Conservation (phyloP, 2,888 invertebrate genomes). For the Osmoderma eremita region DNA sequence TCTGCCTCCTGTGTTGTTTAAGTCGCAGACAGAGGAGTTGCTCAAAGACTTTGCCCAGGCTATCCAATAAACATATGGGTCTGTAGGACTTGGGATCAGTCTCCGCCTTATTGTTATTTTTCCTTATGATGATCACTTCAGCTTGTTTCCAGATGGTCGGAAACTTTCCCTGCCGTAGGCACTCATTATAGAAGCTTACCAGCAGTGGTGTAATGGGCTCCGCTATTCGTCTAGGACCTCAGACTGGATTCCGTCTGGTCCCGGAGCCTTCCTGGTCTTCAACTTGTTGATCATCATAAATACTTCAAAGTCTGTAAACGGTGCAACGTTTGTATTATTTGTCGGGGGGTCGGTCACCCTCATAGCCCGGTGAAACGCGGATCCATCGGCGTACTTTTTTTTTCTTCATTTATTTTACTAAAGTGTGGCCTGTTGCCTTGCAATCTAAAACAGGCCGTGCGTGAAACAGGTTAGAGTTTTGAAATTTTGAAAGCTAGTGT, state of each 20-base stretch:
- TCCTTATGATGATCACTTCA: not conserved
- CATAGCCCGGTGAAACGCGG: too few relatives aligned
- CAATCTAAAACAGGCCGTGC: too few relatives aligned
- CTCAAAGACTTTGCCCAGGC: slow-evolving; percentile 12
- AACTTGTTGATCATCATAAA: not conserved
- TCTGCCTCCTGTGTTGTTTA: not conserved
- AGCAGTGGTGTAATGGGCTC: not conserved
- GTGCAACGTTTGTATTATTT: not conserved
- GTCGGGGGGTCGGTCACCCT: not conserved
- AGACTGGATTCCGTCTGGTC: slow-evolving; percentile 28
- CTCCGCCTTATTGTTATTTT: not conserved
- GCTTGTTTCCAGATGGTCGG: slow-evolving; percentile 28
- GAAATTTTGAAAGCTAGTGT: too few relatives aligned
- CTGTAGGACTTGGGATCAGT: slow-evolving; percentile 1
- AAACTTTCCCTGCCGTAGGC: slow-evolving; percentile 31
- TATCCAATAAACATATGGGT: slow-evolving; percentile 10
- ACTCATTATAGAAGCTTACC: slow-evolving; percentile 39
- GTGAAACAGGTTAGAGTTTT: too few relatives aligned
- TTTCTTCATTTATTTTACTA: too few relatives aligned
- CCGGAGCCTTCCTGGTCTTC: slow-evolving; percentile 24
- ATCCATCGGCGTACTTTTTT: too few relatives aligned
- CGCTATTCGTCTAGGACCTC: slow-evolving; percentile 8
- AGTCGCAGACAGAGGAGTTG: not conserved
- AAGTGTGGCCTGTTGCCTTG: too few relatives aligned
- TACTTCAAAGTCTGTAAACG: not conserved